Evolutionary conservation across 2,888 invertebrate species (phyloP).

Genomic region (Mythimna albipuncta): DNA sequence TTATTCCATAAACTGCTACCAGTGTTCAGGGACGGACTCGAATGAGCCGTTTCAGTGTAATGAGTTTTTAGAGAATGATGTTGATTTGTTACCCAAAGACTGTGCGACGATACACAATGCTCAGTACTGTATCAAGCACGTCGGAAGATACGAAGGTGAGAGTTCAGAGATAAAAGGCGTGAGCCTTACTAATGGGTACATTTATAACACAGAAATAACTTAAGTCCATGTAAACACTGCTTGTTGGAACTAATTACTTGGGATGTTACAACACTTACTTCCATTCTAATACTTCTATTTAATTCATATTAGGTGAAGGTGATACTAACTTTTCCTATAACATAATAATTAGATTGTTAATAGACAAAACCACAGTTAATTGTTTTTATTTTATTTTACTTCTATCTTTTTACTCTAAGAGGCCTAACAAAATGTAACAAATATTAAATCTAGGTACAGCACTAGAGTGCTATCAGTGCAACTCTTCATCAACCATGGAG

Average conservation of each 20-base stretch:
- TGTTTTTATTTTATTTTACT: not conserved
- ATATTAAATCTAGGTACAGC: conserved; percentile 79
- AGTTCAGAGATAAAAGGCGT: conserved; percentile 41
- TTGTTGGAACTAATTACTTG: conserved; percentile 3
- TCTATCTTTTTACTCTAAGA: not conserved
- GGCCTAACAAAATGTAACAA: conserved; percentile 14
- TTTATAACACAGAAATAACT: conserved; percentile 7
- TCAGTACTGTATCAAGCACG: conserved; percentile 97
- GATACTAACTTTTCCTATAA: conserved; percentile 13
- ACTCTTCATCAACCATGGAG: conserved; percentile 92
- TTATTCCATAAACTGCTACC: conserved; percentile 95
- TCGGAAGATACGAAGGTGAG: conserved; percentile 97
- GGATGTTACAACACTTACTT: not conserved
- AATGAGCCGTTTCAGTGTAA: conserved; percentile 95
- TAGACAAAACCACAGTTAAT: too few species aligned
- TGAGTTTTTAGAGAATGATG: conserved; percentile 93
- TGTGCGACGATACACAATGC: conserved; percentile 96
- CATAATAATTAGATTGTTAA: too few species aligned
- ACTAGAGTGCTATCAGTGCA: conserved; percentile 95
- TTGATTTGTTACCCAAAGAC: conserved; percentile 92
- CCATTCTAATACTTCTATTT: not conserved
- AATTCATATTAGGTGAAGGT: conserved; percentile 2
- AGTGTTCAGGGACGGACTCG: conserved; percentile 96
- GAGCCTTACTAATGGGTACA: conserved; percentile 21
- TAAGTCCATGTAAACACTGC: not conserved